Evolutionary conservation across 2,113 vertebrate genomes (phyloP).

Genomic region (Cricetomys ansorgei): DNA sequence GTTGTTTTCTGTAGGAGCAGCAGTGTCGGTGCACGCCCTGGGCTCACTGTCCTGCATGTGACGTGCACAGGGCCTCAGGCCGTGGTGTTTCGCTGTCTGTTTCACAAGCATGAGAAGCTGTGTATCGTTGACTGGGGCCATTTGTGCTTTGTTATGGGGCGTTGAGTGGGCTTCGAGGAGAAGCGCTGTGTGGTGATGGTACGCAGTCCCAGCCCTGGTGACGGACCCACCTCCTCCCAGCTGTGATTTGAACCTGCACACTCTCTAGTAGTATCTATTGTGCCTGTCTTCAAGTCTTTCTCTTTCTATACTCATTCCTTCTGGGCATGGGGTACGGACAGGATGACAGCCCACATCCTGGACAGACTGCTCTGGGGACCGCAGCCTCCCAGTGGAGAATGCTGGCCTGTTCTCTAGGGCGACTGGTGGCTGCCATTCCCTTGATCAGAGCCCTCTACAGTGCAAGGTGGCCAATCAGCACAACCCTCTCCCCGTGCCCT

Average conservation of each 20-base stretch:
- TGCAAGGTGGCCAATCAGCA: neutral
- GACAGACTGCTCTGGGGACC: neutral
- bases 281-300: slow-evolving; percentile 64
- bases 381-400: neutral
- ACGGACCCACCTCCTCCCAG: neutral
- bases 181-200: neutral
- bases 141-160: slow-evolving; percentile 60
- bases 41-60: slow-evolving; percentile 81
- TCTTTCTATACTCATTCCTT: slow-evolving; percentile 9
- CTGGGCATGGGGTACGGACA: slow-evolving; percentile 7
- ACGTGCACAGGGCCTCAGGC: slow-evolving; percentile 76
- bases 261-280: slow-evolving; percentile 41
- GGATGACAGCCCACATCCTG: neutral
- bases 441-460: neutral
- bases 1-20: slow-evolving; percentile 3
- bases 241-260: neutral
- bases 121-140: slow-evolving; percentile 67
- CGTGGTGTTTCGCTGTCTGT: slow-evolving; percentile 84
- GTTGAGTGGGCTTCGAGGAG: slow-evolving; percentile 1
- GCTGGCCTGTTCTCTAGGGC: neutral
- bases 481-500: neutral
- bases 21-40: slow-evolving; percentile 75
- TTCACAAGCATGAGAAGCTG: slow-evolving; percentile 80
- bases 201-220: neutral
- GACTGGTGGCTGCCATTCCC: slow-evolving; percentile 36